Conservation (phyloP, 1,140 invertebrate genomes). For the Euwallacea similis region DNA sequence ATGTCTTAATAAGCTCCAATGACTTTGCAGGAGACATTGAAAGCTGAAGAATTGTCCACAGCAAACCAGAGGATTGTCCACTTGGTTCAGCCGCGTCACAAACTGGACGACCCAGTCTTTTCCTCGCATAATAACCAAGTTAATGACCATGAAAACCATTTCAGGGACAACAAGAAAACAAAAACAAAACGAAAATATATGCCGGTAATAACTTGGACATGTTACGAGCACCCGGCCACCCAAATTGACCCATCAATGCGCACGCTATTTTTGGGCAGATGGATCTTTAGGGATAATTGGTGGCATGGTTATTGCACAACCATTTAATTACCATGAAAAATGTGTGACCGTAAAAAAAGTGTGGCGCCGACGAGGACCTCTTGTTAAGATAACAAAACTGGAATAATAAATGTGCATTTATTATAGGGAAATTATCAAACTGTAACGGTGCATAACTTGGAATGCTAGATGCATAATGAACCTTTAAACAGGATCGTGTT, state of each 20-base stretch:
- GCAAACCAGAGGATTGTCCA: too few relatives aligned
- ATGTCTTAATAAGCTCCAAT: too few relatives aligned
- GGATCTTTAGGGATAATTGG: slow-evolving; percentile 27
- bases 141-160: too few relatives aligned
- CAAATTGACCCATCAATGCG: slow-evolving; percentile 26
- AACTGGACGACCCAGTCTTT: neutral
- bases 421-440: slow-evolving; percentile 27
- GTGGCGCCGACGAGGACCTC: slow-evolving; percentile 27
- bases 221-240: slow-evolving; percentile 21
- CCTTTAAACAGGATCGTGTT: too few relatives aligned
- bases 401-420: slow-evolving; percentile 36
- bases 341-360: slow-evolving; percentile 33
- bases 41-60: too few relatives aligned
- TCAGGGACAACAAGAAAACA: neutral
- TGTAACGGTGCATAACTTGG: slow-evolving; percentile 22
- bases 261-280: slow-evolving; percentile 35
- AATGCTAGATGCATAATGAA: neutral
- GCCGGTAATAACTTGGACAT: neutral
- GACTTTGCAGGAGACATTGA: too few relatives aligned
- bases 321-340: slow-evolving; percentile 36
- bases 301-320: slow-evolving; percentile 21
- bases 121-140: too few relatives aligned
- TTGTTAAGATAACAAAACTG: slow-evolving; percentile 34
- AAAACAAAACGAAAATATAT: neutral
- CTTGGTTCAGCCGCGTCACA: too few relatives aligned